Conservation (phyloP, 2,797 vertebrate species). For the Diplodus sargus region DNA sequence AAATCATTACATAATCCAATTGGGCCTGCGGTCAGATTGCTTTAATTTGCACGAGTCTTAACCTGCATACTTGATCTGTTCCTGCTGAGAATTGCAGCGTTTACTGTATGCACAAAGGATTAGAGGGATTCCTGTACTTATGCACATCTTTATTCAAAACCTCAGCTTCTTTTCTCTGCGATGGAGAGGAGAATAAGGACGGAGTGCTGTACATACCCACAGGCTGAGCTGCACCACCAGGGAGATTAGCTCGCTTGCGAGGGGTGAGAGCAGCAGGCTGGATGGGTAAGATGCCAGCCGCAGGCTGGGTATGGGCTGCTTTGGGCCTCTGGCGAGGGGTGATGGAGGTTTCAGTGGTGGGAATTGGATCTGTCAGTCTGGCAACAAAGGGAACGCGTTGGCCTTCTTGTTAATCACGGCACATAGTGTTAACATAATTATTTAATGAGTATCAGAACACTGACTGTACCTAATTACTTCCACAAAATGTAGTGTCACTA, state of each 20-base stretch:
- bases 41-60: slow-evolving; percentile 45
- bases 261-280: slow-evolving; percentile 96
- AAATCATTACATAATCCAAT: slow-evolving; percentile 34
- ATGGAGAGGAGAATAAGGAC: slow-evolving; percentile 27
- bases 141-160: slow-evolving; percentile 33
- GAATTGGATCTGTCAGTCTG: slow-evolving; percentile 97
- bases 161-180: slow-evolving; percentile 14
- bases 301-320: slow-evolving; percentile 92
- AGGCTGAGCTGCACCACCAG: slow-evolving; percentile 82
- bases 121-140: slow-evolving; percentile 15
- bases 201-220: slow-evolving; percentile 82
- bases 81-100: slow-evolving; percentile 29
- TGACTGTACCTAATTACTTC: slow-evolving; percentile 40
- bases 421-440: slow-evolving; percentile 48
- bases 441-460: slow-evolving; percentile 57
- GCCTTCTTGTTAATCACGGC: slow-evolving; percentile 52
- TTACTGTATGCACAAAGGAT: slow-evolving; percentile 31
- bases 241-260: slow-evolving; percentile 92
- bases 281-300: slow-evolving; percentile 94
- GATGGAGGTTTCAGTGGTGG: slow-evolving; percentile 98
- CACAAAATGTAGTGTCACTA: slow-evolving; percentile 37
- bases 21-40: slow-evolving; percentile 11
- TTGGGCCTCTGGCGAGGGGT: slow-evolving; percentile 98
- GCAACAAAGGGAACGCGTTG: slow-evolving; percentile 37
- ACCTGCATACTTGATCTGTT: slow-evolving; percentile 44